Evolutionary conservation across 2,888 invertebrate genomes (phyloP), one percentile per base, ranked within the genome.

Genomic region (Coleophora flavipennella): DNA sequence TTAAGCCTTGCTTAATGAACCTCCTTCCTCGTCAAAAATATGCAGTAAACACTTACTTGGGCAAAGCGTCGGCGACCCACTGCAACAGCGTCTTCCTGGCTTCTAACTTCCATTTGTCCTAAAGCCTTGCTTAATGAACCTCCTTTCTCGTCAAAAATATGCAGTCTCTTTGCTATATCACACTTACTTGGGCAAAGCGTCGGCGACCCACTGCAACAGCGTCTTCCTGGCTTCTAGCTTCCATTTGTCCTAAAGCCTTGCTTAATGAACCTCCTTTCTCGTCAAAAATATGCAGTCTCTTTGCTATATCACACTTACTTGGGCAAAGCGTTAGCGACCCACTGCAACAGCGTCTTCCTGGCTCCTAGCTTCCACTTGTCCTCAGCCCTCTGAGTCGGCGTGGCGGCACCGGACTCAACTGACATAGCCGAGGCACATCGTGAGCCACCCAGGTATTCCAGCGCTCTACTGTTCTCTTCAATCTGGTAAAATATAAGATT

Each of bases 241-340:
- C 92, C 94, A 93, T 62, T 86, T 48, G 79, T 89, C 89, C 34
- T 91, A 90, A 0, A 87, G 78, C 8, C 78, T 57, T 31, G n/a
- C 7, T 26, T 6, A 20, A 4, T 20, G 6, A 20, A 20, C 20
- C 20, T 20, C 20, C 20, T 20, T 20, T 3, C 20, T 20, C 20
- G 3, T 20, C n/a, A n/a, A n/a, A 20, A 3, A 20, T 20, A 20
- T 20, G 20, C 20, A 20, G 6, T 20, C 20, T 20, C 20, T 20
- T 10, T 14, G n/a, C n/a, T n/a, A n/a, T n/a, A 39, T 13, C 3
- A 6, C 46, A 84, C 86, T 85, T 62, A 92, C 92, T 90, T 91
- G 49, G 94, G 94, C 60, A 97, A 85, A 29, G 95, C 93, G 67
- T 94, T 96, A 51, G 96, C 93, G 44, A 97, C 97, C 97, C 97